A percentile compares a stretch with the other conserved stretches of the same genome.
Evolutionary conservation across 2,113 vertebrate species (phyloP).

Genomic region (Archocentrus centrarchus): DNA sequence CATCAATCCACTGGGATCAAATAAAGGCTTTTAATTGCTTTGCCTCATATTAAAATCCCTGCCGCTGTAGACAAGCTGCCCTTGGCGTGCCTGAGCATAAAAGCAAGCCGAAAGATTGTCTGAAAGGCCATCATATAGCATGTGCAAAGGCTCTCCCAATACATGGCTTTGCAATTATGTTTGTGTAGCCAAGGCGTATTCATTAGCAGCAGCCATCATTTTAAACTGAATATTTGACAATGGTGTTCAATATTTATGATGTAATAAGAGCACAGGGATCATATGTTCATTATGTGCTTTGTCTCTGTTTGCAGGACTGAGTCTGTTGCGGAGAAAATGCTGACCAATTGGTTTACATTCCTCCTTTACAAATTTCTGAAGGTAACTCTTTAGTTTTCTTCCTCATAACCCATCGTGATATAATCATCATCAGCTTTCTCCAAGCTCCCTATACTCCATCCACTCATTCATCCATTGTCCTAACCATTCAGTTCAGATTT

Average conservation of each 20-base stretch:
- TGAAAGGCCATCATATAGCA: constrained; percentile 64
- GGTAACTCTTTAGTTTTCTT: constrained; percentile 48
- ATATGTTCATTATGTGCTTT: constrained; percentile 48
- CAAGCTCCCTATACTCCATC: neutral
- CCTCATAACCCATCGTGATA: too few species aligned
- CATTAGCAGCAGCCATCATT: constrained; percentile 58
- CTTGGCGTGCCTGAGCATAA: constrained; percentile 72
- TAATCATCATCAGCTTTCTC: neutral
- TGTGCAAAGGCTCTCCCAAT: constrained; percentile 45
- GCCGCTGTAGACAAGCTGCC: constrained; percentile 60
- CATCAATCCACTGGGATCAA: constrained; percentile 79
- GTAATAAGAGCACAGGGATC: constrained; percentile 50
- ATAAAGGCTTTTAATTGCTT: constrained; percentile 83
- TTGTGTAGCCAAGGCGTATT: constrained; percentile 70
- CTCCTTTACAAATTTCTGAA: constrained; percentile 80
- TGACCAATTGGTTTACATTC: constrained; percentile 80
- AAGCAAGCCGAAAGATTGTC: constrained; percentile 59
- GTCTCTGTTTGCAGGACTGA: constrained; percentile 72
- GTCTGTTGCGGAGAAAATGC: constrained; percentile 80
- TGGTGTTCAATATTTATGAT: constrained; percentile 65
- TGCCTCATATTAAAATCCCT: constrained; percentile 76
- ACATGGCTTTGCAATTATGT: constrained; percentile 62
- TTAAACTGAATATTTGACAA: constrained; percentile 62
- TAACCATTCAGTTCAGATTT: neutral
- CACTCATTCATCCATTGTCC: neutral